Evolutionary conservation across 2,113 vertebrate genomes (phyloP).

Genomic region (Oreochromis tanganicae): DNA sequence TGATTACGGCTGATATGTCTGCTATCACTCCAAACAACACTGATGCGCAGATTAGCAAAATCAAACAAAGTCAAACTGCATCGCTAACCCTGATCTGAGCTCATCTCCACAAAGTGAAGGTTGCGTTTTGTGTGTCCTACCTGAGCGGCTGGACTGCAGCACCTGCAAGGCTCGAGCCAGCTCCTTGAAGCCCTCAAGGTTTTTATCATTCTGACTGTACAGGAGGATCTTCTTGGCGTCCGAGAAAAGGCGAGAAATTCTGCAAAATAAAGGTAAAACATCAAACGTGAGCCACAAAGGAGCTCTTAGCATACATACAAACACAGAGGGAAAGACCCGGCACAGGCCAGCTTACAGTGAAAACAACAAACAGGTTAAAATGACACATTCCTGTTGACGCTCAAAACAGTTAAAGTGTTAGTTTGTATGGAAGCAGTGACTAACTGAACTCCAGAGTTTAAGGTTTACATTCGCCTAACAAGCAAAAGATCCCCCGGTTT

Average conservation of each 20-base stretch:
- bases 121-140: conserved; percentile 55
- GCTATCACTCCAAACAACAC: not conserved
- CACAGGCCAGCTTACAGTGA: not conserved
- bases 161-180: conserved; percentile 67
- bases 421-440: not conserved
- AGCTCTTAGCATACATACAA: not conserved
- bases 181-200: conserved; percentile 72
- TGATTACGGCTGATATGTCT: not conserved
- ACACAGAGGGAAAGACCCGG: not conserved
- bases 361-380: not conserved
- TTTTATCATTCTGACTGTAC: conserved; percentile 88
- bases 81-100: not conserved
- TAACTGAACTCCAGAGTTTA: not conserved
- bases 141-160: conserved; percentile 71
- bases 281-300: rapidly evolving
- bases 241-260: conserved; percentile 88
- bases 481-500: not conserved
- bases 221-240: conserved; percentile 89
- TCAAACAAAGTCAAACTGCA: not conserved
- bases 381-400: not conserved
- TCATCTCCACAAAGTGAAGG: not conserved
- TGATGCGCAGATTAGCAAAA: not conserved
- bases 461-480: not conserved
- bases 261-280: conserved; percentile 41
- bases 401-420: not conserved